Conservation (phyloP, 2,797 vertebrate species). For the Stomatorhinus walkeri region DNA sequence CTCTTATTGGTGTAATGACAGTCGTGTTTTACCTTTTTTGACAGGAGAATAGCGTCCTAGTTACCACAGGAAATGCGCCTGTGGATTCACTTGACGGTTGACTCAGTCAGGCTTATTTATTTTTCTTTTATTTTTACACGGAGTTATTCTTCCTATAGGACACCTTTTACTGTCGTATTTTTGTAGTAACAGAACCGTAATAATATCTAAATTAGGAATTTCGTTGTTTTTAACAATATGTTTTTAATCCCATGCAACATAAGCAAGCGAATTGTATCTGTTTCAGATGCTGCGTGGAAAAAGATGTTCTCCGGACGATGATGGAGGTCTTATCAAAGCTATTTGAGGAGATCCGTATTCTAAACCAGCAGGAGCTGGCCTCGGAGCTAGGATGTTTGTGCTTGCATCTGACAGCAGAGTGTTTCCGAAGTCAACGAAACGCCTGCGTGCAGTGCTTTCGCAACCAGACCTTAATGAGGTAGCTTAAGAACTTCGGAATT, state of each 20-base stretch:
- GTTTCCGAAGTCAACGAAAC: conserved; percentile 85
- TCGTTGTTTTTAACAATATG: not conserved
- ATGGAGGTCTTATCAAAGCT: conserved; percentile 58
- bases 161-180: not conserved
- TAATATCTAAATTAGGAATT: not conserved
- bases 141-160: not conserved
- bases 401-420: conserved; percentile 71
- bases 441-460: conserved; percentile 74
- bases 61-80: not conserved
- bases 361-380: conserved; percentile 32
- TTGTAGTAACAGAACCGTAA: not conserved
- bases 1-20: not conserved
- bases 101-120: not conserved
- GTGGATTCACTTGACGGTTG: not conserved
- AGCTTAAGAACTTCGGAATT: not conserved
- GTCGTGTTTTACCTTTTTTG: not conserved
- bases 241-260: not conserved
- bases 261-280: not conserved
- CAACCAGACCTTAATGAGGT: conserved; percentile 83
- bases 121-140: not conserved
- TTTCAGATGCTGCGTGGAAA: conserved; percentile 66
- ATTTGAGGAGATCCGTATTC: conserved; percentile 51
- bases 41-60: not conserved
- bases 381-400: conserved; percentile 41
- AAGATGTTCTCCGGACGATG: conserved; percentile 62